Percentiles rank a stretch among this genome's conserved stretches.
Evolutionary conservation across 2,113 vertebrate genomes (phyloP).

Genomic region (Corydoras sp.): DNA sequence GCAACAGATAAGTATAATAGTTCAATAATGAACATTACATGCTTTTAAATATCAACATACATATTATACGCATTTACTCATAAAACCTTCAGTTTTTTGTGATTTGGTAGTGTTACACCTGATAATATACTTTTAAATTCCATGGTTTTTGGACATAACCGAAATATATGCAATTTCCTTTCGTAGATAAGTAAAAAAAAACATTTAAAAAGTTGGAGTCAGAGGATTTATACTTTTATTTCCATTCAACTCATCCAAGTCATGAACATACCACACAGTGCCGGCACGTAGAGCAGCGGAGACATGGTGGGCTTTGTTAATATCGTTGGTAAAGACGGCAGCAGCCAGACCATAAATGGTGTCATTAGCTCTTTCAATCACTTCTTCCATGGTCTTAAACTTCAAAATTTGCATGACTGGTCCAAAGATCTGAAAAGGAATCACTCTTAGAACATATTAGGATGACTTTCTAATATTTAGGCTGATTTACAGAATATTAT

Average conservation of each 20-base stretch:
- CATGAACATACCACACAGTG: constrained; percentile 78
- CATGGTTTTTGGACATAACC: no score
- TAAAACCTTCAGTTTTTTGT: no score
- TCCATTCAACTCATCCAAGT: no score
- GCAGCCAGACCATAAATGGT: constrained; percentile 86
- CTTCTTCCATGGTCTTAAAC: constrained; percentile 87
- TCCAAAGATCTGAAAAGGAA: constrained; percentile 83
- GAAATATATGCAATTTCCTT: no score
- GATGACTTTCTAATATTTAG: background rate
- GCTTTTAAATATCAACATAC: no score
- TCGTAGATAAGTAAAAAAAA: no score
- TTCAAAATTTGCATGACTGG: constrained; percentile 97
- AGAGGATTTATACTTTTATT: no score
- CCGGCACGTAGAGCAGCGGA: constrained; percentile 80
- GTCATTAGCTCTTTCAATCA: constrained; percentile 80
- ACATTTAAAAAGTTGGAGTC: no score
- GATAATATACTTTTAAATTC: no score
- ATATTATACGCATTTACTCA: no score
- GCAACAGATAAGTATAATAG: background rate
- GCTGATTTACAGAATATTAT: background rate
- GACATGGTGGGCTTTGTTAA: constrained; percentile 86
- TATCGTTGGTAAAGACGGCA: constrained; percentile 84
- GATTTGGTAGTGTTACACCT: no score
- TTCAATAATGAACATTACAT: no score
- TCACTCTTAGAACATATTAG: background rate